Conservation (phyloP, 2,113 vertebrate genomes). For the Pollimyrus isidori region DNA sequence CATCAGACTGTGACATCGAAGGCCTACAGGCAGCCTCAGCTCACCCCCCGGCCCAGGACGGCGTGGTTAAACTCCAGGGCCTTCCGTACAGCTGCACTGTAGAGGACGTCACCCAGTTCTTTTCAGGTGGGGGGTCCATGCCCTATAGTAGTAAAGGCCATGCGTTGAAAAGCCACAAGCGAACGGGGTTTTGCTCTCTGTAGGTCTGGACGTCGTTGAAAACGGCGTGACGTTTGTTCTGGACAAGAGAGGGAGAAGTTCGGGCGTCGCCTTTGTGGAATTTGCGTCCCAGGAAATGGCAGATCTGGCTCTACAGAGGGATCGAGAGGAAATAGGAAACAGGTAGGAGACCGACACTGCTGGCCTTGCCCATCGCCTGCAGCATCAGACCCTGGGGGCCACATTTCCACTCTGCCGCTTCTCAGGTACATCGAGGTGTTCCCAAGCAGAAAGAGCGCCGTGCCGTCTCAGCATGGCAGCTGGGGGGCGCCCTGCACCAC, state of each 20-base stretch:
- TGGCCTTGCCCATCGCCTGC: too few relatives aligned
- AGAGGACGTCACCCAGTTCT: conserved; percentile 67
- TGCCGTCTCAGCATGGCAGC: conserved; percentile 46
- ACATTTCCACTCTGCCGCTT: conserved; percentile 2
- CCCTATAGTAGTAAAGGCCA: not conserved
- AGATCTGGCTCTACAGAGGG: conserved; percentile 65
- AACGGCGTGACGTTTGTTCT: conserved; percentile 56
- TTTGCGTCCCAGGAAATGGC: conserved; percentile 74
- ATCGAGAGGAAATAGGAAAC: conserved; percentile 72
- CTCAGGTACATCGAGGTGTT: conserved; percentile 87
- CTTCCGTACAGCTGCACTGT: conserved; percentile 74
- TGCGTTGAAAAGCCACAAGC: not conserved
- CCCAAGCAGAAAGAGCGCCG: conserved; percentile 64
- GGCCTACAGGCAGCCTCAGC: conserved; percentile 53
- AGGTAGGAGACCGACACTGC: conserved; percentile 55
- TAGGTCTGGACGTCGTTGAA: conserved; percentile 63
- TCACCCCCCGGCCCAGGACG: conserved; percentile 39
- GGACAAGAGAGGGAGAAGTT: conserved; percentile 63
- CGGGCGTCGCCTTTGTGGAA: conserved; percentile 79
- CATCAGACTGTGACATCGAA: conserved; percentile 75
- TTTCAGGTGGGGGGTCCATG: not conserved
- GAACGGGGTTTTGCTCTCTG: conserved; percentile 1
- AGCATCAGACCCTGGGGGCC: not conserved
- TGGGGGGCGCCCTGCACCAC: conserved; percentile 1
- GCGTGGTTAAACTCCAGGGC: conserved; percentile 74